phyloP scores from a whole-genome alignment of 1,140 invertebrate species.

The Dreissena rostriformis region DNA sequence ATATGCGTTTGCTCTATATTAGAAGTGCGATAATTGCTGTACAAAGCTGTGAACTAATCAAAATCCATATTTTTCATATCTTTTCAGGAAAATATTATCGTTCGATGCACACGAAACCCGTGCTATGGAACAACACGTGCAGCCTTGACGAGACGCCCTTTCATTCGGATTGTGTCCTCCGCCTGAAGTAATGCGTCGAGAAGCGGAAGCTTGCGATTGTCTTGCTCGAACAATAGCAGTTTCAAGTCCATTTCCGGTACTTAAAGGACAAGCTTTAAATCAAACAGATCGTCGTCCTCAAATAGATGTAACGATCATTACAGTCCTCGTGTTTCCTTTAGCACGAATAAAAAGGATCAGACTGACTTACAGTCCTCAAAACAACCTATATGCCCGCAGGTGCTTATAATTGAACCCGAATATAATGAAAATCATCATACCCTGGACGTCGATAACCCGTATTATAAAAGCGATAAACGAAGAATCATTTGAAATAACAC shows the following conservation, averaged over 20 bases:
- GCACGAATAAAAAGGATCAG: neutral
- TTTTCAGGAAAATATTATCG: slow-evolving; percentile 53
- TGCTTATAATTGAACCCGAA: slow-evolving; percentile 36
- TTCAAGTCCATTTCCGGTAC: slow-evolving; percentile 59
- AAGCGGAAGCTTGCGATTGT: slow-evolving; percentile 61
- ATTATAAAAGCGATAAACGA: slow-evolving; percentile 51
- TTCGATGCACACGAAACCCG: slow-evolving; percentile 36
- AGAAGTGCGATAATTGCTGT: slow-evolving; percentile 18
- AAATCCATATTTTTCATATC: slow-evolving; percentile 18
- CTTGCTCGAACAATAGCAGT: slow-evolving; percentile 64
- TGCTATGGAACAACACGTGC: slow-evolving; percentile 34
- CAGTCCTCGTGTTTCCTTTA: slow-evolving; percentile 16
- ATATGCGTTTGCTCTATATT: slow-evolving; percentile 43
- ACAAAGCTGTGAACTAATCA: neutral
- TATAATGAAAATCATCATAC: slow-evolving; percentile 16
- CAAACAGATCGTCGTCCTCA: slow-evolving; percentile 11
- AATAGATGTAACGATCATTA: slow-evolving; percentile 33
- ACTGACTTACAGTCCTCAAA: neutral
- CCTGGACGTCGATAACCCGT: slow-evolving; percentile 8
- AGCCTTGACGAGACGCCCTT: slow-evolving; percentile 37
- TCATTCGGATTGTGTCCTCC: slow-evolving; percentile 43
- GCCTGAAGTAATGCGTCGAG: slow-evolving; percentile 42
- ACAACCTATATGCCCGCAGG: slow-evolving; percentile 24
- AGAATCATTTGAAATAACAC: slow-evolving; percentile 1
- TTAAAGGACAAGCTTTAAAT: slow-evolving; percentile 38